These are phyloP conservation scores for Tympanoctomys barrerae DNA, from an alignment of 2,797 vertebrate genomes.

Conservation along the genomic window DNA sequence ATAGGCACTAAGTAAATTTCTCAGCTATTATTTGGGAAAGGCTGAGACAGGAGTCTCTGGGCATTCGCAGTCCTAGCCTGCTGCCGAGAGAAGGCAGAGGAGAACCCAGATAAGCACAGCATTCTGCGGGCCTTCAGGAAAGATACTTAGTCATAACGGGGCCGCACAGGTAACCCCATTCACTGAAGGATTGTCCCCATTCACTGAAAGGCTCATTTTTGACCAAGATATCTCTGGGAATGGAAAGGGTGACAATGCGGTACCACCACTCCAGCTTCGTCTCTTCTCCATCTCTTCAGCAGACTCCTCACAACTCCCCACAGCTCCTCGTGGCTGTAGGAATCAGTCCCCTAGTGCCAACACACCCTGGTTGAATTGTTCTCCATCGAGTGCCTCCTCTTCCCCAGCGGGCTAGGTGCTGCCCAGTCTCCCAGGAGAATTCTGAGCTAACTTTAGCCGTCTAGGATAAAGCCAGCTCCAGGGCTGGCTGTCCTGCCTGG, in stretches of 20 bases:
- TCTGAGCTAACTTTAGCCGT: not conserved
- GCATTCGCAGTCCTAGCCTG: not conserved
- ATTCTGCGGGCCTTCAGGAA: rapidly evolving
- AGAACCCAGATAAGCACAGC: not conserved
- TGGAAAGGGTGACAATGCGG: not conserved
- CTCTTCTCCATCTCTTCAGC: not conserved
- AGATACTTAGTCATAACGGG: not conserved
- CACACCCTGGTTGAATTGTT: not conserved
- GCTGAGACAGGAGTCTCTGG: not conserved
- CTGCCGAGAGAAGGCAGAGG: not conserved
- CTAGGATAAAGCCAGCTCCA: not conserved
- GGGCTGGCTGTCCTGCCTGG: not conserved
- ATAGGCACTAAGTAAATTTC: no score
- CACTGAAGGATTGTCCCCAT: not conserved
- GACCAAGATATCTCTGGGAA: not conserved
- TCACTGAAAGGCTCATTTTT: not conserved
- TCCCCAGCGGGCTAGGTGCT: not conserved
- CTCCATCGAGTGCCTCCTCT: no score
- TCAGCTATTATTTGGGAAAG: not conserved
- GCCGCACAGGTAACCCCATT: not conserved
- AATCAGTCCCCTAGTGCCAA: rapidly evolving
- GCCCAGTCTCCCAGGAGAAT: not conserved
- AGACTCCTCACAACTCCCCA: not conserved
- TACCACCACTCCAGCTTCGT: no score
- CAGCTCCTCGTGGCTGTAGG: not conserved